phyloP scores from a whole-genome alignment of 2,888 invertebrate species.

The Cordilura impudica region DNA sequence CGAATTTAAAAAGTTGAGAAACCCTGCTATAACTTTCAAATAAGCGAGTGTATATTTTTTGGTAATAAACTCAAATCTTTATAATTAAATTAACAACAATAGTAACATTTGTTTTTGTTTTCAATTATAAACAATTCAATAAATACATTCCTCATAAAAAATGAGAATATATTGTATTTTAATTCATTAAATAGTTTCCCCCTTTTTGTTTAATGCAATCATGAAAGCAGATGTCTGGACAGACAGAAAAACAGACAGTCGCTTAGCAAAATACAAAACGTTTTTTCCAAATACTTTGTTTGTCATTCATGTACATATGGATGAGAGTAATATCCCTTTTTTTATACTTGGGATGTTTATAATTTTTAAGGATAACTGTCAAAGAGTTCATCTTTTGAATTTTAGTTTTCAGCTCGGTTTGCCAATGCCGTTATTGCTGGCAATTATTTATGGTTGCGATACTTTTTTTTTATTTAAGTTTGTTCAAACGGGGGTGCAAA shows the following conservation, averaged over 20 bases:
- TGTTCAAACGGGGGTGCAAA: slow-evolving; percentile 26
- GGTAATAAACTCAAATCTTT: neutral
- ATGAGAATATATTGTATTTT: neutral
- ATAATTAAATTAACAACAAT: slow-evolving; percentile 50
- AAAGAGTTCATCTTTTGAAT: slow-evolving; percentile 52
- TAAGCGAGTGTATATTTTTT: neutral
- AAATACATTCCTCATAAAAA: neutral
- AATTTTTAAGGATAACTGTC: slow-evolving; percentile 73
- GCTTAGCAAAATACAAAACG: neutral
- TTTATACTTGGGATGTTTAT: slow-evolving; percentile 59
- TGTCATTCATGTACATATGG: slow-evolving; percentile 37
- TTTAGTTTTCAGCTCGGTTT: neutral
- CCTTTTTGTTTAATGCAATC: neutral
- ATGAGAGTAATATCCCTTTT: slow-evolving; percentile 58
- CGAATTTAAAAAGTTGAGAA: no score
- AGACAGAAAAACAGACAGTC: neutral
- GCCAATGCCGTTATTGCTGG: slow-evolving; percentile 1
- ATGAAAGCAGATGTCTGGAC: neutral
- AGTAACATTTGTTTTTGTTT: slow-evolving; percentile 15
- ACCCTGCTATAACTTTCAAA: no score
- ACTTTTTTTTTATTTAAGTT: slow-evolving; percentile 4
- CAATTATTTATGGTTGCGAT: neutral
- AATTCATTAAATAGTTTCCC: neutral
- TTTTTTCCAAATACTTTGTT: neutral
- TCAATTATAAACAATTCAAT: neutral